Evolutionary conservation across 2,113 vertebrate species (phyloP), one percentile per base, ranked within the genome.

Genomic region (Cinclus cinclus): DNA sequence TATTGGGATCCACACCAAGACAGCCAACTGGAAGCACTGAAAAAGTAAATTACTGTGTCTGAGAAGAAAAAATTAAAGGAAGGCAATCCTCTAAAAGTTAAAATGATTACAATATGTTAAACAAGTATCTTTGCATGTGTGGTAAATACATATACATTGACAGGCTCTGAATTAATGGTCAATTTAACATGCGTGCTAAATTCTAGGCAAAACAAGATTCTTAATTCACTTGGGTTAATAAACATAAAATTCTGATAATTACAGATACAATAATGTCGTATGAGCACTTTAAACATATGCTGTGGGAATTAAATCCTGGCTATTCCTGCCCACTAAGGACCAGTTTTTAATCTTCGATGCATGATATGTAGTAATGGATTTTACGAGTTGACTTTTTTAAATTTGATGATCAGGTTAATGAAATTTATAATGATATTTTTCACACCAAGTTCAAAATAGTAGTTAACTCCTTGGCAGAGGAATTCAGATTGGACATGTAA

Each of bases 201-300:
- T 95, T 92, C 94, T 94, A 94, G 19, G 24, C 80, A 95, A 97
- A 97, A 96, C 93, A 97, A 96, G 96, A 94, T 77, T 96, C 95
- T 94, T 96, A 96, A 96, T 97, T 96, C 94, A 90, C 92, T 96
- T 92, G 83, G 90, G 94, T 97, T 96, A 96, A 97, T 96, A 96
- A 96, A 96, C 94, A 96, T 97, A 96, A 96, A 96, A 96, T 97
- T 96, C 96, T 97, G 94, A 97, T 97, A 96, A 97, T 97, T 97
- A 96, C 95, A 97, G 94, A 97, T 97, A 96, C 95, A 97, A 97
- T 97, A 97, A 96, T 92, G 95, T 96, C 95, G 86, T 89, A 96
- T 92, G 92, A 96, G 96, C 94, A 84, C 92, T 97, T 97, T 93
- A 96, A 96, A 94, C 96, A 97, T 96, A 96, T 97, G 96, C 94